Evolutionary conservation across 1,140 invertebrate species (phyloP), one percentile per base, ranked within the genome.

Genomic region (Vanessa tameamea): DNA sequence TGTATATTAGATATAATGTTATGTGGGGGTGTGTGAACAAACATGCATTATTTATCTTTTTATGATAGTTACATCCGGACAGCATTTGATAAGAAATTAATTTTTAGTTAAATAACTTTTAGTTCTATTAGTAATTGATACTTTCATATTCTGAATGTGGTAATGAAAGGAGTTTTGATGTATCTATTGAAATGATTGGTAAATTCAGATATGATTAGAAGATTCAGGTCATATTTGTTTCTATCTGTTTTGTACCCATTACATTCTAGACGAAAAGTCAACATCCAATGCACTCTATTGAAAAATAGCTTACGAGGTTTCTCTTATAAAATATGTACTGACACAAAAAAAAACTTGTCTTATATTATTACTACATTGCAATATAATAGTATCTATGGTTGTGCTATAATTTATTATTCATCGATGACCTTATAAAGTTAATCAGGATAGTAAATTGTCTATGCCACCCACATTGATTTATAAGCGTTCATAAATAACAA

Each of bases 361-460:
- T 43, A 9, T 11, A 43, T 8, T 5, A 5, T 37, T 37, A 37
- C 7, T 37, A 1, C 7, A 37, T 1, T 43, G 9, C 37, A 43
- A 53, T n/a, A 53, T 53, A 12, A 16, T 15, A 14, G 1, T 12
- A 14, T 37, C 14, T 37, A 31, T n/a, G 31, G 14, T 8, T 37
- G 16, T 61, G 14, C 26, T 15, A 61, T 61, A 61, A 37, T 61
- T 26, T 61, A 31, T 61, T 31, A 61, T 61, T 61, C 14, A 61
- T 61, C 14, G 13, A n/a, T 61, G 57, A 37, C 57, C 57, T 61
- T 61, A 61, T 31, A 61, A 4, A 61, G 26, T 37, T 61, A 61
- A 61, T 61, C 14, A 61, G 15, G 23, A 61, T 23, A n/a, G 57
- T 13, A 14, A 31, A 61, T 37, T 23, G 55, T 26, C 23, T 26